Base-by-base conservation (phyloP, 1,140 invertebrate genomes). In the Ceratina calcarata region DNA sequence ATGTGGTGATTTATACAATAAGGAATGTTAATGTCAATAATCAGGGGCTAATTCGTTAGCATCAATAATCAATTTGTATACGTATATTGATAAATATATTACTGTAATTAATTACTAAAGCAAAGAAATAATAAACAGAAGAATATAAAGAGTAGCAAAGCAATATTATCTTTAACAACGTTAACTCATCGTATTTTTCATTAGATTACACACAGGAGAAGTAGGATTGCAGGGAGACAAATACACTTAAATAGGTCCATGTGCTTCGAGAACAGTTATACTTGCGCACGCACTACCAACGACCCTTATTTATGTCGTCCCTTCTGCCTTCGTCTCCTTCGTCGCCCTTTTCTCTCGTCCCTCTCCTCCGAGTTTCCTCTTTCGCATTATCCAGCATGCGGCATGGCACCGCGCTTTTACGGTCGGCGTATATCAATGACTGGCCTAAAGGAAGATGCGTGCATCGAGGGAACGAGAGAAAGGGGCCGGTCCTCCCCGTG, bases 361-460 rank as follows among this genome's bases (percentile, higher is more conserved):
- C 80, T 65, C 72, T 62, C 74, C 74, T 8, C 53, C 72, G 22
- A 13, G 69, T 78, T 82, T 86, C 84, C 87, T 83, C 83, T 80
- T 78, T 69, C 69, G 83, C 82, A 89, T 89, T 89, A 90, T 86
- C 84, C 80, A 78, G n/a, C 64, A 68, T 66, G 45, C 72, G 27
- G 27, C 27, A 32, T 32, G 76, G 76, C 83, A 78, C 16, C 80
- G 83, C 72, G 85, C 86, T 89, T 91, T 91, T 90, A 90, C 84
- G 88, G 88, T 85, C 89, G 88, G 86, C 84, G 84, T 90, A 91
- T 90, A 91, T 91, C 89, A 91, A 90, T 91, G 85, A 85, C 69
- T 57, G 74, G 74, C 82, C 79, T 49, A 66, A 77, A 82, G 74
- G 79, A 87, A 78, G 79, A 82, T 80, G 71, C 76, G 73, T 22